phyloP scores from a whole-genome alignment of 2,797 vertebrate genomes.

The Anguilla megastoma region DNA sequence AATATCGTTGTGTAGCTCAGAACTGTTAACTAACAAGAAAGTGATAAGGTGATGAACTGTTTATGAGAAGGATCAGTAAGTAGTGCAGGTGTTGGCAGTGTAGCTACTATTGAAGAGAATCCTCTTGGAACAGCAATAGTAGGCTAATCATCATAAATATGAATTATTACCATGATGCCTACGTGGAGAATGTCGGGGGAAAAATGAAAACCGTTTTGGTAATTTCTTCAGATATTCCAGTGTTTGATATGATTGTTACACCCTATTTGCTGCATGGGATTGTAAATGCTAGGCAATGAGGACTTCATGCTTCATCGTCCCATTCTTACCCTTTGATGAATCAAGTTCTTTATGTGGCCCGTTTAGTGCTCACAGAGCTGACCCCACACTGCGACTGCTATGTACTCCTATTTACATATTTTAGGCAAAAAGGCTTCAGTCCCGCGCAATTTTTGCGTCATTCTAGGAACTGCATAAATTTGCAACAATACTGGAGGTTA shows the following conservation, averaged over 20 bases:
- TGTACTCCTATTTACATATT: slow-evolving; percentile 52
- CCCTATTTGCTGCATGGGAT: neutral
- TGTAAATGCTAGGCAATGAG: slow-evolving; percentile 40
- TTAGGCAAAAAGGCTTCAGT: slow-evolving; percentile 32
- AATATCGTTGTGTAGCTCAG: neutral
- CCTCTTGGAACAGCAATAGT: neutral
- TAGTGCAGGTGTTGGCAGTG: neutral
- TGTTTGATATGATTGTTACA: neutral
- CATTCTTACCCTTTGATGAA: slow-evolving; percentile 48
- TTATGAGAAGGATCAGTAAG: neutral
- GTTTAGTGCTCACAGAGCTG: slow-evolving; percentile 27
- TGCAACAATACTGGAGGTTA: slow-evolving; percentile 6
- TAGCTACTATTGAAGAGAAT: neutral
- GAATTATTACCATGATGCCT: too few species aligned
- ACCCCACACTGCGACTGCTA: slow-evolving; percentile 31
- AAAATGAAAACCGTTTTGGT: neutral
- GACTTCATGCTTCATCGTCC: slow-evolving; percentile 28
- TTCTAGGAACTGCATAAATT: slow-evolving; percentile 45
- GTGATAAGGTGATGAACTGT: neutral
- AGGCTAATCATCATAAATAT: neutral
- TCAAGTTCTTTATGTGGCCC: slow-evolving; percentile 52
- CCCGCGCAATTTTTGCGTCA: slow-evolving; percentile 39
- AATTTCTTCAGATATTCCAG: neutral
- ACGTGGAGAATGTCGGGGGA: neutral
- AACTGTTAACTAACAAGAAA: neutral